Percentiles rank a stretch among this genome's conserved stretches.
Evolutionary conservation across 2,888 invertebrate species (phyloP).

Genomic region (Disparrhopalites patrizii): DNA sequence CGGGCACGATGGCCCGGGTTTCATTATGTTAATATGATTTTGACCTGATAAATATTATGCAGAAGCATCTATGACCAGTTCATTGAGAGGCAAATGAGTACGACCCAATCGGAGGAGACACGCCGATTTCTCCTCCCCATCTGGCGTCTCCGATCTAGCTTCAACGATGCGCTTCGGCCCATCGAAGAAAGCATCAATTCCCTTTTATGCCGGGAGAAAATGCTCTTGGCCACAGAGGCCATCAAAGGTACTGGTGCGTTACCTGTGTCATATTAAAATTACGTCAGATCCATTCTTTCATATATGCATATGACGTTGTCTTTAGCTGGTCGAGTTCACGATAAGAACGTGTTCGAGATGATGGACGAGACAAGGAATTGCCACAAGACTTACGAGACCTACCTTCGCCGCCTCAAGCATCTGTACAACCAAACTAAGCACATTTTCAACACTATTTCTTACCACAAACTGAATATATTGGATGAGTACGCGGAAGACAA

Average conservation of each 20-base stretch:
- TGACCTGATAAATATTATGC: no score
- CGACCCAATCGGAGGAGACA: constrained; percentile 4
- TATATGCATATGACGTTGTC: background rate
- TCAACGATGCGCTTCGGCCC: background rate
- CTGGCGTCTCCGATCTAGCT: constrained; percentile 5
- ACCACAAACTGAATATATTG: constrained; percentile 8
- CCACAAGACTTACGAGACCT: background rate
- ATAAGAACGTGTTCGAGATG: background rate
- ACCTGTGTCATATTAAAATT: background rate
- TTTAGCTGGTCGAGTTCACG: constrained; percentile 5
- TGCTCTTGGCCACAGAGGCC: background rate
- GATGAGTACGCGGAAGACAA: constrained; percentile 7
- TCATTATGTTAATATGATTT: no score
- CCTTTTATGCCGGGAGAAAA: background rate
- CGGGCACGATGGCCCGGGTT: no score
- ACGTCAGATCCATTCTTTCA: background rate
- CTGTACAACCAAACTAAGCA: constrained; percentile 8
- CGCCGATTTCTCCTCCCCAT: constrained; percentile 6
- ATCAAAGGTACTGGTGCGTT: background rate
- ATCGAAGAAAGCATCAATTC: constrained; percentile 8
- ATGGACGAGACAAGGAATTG: constrained; percentile 4
- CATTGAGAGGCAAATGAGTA: background rate
- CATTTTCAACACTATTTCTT: constrained; percentile 12
- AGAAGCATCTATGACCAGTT: background rate
- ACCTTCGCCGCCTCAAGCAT: background rate